Conservation (phyloP, 2,797 vertebrate species). For the Lagodon rhomboides region DNA sequence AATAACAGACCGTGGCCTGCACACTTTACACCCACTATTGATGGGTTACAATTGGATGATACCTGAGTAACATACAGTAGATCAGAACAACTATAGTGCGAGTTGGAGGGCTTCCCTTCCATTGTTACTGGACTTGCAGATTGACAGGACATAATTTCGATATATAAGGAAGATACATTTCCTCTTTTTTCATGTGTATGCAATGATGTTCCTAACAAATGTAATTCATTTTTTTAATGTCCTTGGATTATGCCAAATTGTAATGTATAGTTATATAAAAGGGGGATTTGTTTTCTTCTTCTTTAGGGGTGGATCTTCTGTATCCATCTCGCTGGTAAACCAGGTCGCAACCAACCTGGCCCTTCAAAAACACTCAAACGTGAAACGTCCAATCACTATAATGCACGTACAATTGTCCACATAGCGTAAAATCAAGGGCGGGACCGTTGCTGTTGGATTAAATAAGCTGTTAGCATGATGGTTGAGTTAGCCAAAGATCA, state of each 20-base stretch:
- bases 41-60: conserved; percentile 41
- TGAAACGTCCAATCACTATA: neutral
- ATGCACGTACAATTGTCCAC: neutral
- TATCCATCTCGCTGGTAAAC: no score
- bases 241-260: no score
- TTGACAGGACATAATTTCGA: neutral
- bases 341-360: no score
- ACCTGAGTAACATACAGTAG: conserved; percentile 34
- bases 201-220: no score
- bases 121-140: neutral
- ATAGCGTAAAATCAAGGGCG: neutral
- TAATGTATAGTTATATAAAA: no score
- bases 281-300: no score
- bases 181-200: neutral
- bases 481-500: neutral
- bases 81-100: conserved; percentile 14
- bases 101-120: conserved; percentile 9
- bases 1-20: conserved; percentile 50
- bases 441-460: neutral
- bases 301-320: no score
- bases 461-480: neutral
- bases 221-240: no score
- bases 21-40: conserved; percentile 38
- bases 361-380: neutral
- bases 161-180: no score